Conservation (phyloP, 2,888 invertebrate genomes). For the Dynastes hyllus region DNA sequence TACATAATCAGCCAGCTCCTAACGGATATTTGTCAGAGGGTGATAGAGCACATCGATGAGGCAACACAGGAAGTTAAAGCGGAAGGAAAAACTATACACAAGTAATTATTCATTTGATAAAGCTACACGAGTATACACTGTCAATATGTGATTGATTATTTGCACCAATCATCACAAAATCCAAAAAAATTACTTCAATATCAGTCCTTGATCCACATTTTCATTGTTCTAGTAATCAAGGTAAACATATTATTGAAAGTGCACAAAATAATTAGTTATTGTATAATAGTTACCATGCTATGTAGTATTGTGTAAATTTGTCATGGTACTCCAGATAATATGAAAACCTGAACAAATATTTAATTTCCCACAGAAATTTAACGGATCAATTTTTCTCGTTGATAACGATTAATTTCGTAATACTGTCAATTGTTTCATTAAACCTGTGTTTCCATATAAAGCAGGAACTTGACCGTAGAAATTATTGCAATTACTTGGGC, state of each 20-base stretch:
- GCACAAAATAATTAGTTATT: too few species aligned
- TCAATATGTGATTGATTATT: background rate
- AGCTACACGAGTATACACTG: background rate
- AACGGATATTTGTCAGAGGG: conserved; percentile 70
- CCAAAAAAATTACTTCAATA: background rate
- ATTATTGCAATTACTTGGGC: too few species aligned
- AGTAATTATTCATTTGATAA: conserved; percentile 10
- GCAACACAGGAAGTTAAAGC: conserved; percentile 57
- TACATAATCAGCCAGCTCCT: conserved; percentile 72
- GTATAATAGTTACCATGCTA: too few species aligned
- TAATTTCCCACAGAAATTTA: too few species aligned
- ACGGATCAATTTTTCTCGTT: too few species aligned
- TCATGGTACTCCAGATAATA: too few species aligned
- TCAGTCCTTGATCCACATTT: background rate
- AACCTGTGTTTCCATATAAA: too few species aligned
- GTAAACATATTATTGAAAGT: background rate
- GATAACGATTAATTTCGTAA: too few species aligned
- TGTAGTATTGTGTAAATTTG: too few species aligned
- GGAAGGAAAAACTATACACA: conserved; percentile 29
- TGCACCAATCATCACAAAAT: background rate
- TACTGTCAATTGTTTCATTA: too few species aligned
- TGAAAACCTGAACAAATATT: too few species aligned
- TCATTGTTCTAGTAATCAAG: background rate
- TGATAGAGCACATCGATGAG: conserved; percentile 71
- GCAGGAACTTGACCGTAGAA: too few species aligned